These are phyloP conservation scores for Nomada fabriciana DNA, from an alignment of 2,888 invertebrate genomes.

Conservation along the genomic window DNA sequence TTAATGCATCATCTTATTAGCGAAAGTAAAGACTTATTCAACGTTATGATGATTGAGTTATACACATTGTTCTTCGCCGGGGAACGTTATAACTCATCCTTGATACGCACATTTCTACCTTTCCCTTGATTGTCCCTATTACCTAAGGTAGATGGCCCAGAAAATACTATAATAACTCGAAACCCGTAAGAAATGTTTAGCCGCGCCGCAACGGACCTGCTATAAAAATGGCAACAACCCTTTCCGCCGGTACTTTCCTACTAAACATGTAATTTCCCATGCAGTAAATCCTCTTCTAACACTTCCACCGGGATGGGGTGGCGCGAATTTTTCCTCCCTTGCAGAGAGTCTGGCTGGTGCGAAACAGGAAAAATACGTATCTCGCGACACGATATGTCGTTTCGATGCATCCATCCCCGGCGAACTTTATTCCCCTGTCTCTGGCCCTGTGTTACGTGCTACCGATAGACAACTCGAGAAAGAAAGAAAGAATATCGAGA, in stretches of 20 bases:
- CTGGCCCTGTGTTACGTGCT: slow-evolving; percentile 8
- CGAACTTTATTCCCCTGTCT: slow-evolving; percentile 44
- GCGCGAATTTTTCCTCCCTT: not conserved
- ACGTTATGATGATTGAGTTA: not conserved
- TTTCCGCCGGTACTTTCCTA: too few species aligned
- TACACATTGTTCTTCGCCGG: not conserved
- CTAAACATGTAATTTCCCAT: not conserved
- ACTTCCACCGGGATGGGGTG: too few species aligned
- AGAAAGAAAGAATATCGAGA: slow-evolving; percentile 41
- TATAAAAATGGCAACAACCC: too few species aligned
- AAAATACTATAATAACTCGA: too few species aligned
- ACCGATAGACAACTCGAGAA: slow-evolving; percentile 38
- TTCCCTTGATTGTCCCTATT: not conserved
- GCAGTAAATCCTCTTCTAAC: not conserved
- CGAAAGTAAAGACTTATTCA: not conserved
- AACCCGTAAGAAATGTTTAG: too few species aligned
- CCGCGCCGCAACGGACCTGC: too few species aligned
- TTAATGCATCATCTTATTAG: slow-evolving; percentile 3
- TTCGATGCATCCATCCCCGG: slow-evolving; percentile 38
- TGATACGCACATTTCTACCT: not conserved
- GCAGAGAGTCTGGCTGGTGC: not conserved
- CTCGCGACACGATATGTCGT: slow-evolving; percentile 41
- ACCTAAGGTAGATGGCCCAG: not conserved
- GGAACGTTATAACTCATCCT: not conserved
- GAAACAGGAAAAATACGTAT: slow-evolving; percentile 1